Base-by-base conservation (phyloP, 2,888 invertebrate genomes). In the Crepidodera aurea region DNA sequence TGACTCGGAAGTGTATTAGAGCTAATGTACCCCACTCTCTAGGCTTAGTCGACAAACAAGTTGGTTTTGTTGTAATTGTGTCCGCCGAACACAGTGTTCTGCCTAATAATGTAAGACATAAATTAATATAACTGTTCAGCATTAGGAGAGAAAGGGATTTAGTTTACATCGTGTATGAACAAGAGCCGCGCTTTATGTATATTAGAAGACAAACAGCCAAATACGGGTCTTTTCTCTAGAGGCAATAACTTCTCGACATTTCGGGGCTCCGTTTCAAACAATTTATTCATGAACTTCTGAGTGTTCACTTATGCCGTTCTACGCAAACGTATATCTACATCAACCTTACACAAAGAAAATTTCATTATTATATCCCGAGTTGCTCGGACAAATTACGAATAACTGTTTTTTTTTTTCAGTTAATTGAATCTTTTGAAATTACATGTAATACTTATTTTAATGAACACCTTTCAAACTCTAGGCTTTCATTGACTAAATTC, bases 51-150 rank as follows among this genome's bases (percentile, higher is more conserved):
- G 77, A 79, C 79, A 78, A 79, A 79, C 78, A 79, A 79, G 76
- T 78, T 75, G 79, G 77, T 78, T 77, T 78, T 77, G 78, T 78
- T 78, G 78, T 78, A 79, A 79, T 79, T 78, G 78, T 78, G 69
- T 75, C 76, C 77, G 76, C 76, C 76, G 73, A 77, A 78, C 77
- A 77, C 71, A 72, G 74, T 78, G 77, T 77, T 78, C 77, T 74
- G 75, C 77, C 78, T 78, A 79, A 79, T 79, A 79, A 77, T 74
- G 76, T 76, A 77, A 79, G 78, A 79, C 79, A 79, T 78, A 79
- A 80, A 80, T 80, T 80, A 79, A 79, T 80, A 78, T 78, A 76
- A 78, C 77, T 78, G 78, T 77, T 77, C 77, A 75, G 73, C 76
- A 74, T 75, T 73, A 70, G 70, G 69, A 68, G 70, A 71, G 70